These are phyloP conservation scores for Chaunax sp. DNA, from an alignment of 2,797 vertebrate species.

Conservation along the genomic window DNA sequence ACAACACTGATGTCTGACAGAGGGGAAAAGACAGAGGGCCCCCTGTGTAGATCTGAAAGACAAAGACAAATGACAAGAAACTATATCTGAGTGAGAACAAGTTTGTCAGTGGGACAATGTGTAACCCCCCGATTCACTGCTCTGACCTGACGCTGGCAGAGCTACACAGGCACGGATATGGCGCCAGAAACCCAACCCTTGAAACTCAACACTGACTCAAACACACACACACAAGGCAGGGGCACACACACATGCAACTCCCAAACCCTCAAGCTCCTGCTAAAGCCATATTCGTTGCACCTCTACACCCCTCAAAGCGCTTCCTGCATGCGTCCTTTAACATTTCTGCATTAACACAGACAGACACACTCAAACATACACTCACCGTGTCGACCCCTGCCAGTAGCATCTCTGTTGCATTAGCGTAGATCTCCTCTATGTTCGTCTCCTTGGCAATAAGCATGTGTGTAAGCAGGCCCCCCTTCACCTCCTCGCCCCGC, in stretches of 20 bases:
- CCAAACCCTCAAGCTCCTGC: slow-evolving; percentile 37
- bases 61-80: slow-evolving; percentile 70
- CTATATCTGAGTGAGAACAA: slow-evolving; percentile 74
- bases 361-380: slow-evolving; percentile 54
- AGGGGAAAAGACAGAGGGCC: slow-evolving; percentile 48
- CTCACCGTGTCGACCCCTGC: slow-evolving; percentile 92
- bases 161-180: slow-evolving; percentile 63
- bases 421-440: slow-evolving; percentile 93
- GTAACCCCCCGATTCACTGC: slow-evolving; percentile 63
- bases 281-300: slow-evolving; percentile 17
- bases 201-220: slow-evolving; percentile 64
- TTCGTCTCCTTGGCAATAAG: slow-evolving; percentile 89
- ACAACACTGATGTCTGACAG: slow-evolving; percentile 45
- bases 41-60: slow-evolving; percentile 61
- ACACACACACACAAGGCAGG: slow-evolving; percentile 20
- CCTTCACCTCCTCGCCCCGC: slow-evolving; percentile 83
- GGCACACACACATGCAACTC: slow-evolving; percentile 20
- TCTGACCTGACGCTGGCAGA: slow-evolving; percentile 71
- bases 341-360: slow-evolving; percentile 36
- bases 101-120: slow-evolving; percentile 65
- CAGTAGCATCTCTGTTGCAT: slow-evolving; percentile 94
- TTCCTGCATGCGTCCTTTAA: slow-evolving; percentile 18
- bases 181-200: slow-evolving; percentile 66
- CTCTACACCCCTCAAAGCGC: slow-evolving; percentile 53
- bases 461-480: slow-evolving; percentile 90